A percentile compares a stretch with the other conserved stretches of the same genome.
Conservation (phyloP, 2,113 vertebrate genomes). For the Carassius auratus region DNA sequence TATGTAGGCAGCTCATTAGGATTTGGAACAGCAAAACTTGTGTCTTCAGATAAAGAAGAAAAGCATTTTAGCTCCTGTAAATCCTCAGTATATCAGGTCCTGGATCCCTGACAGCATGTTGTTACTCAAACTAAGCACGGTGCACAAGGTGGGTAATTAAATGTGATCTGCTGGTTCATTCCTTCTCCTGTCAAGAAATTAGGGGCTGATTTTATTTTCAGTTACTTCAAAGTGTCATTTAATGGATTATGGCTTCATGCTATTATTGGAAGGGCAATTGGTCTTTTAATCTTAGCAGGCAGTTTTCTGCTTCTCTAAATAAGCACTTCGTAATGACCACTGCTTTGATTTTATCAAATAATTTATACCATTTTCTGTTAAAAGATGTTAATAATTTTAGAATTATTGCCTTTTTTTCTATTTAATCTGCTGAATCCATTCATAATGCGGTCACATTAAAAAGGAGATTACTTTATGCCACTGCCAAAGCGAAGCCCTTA, state of each 20-base stretch:
- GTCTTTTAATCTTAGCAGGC: background rate
- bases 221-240: constrained; percentile 14
- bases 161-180: background rate
- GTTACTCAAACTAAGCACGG: background rate
- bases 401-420: constrained; percentile 18
- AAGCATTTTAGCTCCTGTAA: constrained; percentile 1
- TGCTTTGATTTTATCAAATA: background rate
- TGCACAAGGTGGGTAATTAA: background rate
- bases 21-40: background rate
- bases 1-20: background rate
- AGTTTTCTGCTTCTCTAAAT: constrained; percentile 6
- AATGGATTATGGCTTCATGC: background rate
- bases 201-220: background rate
- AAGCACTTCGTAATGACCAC: constrained; percentile 1
- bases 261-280: background rate
- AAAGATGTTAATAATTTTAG: constrained; percentile 1
- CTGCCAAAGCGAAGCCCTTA: constrained; percentile 50
- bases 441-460: constrained; percentile 27
- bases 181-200: background rate
- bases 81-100: background rate
- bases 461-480: constrained; percentile 45
- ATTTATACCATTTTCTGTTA: constrained; percentile 32
- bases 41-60: background rate
- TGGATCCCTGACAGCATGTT: background rate
- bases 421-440: constrained; percentile 41